Evolutionary conservation across 2,888 invertebrate genomes (phyloP), one percentile per base, ranked within the genome.

Genomic region (Tipula unca): DNA sequence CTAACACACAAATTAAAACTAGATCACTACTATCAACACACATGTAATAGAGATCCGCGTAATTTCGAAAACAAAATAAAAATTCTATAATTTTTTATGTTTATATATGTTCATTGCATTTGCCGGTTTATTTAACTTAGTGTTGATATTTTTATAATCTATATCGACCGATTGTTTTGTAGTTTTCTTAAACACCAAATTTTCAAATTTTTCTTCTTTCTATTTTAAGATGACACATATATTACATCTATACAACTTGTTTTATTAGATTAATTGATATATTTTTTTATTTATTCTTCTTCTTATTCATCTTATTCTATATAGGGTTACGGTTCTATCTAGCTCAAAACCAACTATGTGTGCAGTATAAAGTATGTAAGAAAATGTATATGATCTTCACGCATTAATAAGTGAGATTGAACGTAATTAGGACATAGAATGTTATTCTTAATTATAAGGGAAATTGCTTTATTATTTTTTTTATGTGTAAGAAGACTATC

Each of bases 101-200:
- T 69, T 69, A 69, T 25, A 69, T 10, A 69, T 69, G 8, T 69
- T 25, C 69, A 69, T 8, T 69, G 69, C 69, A 69, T 69, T 69
- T 69, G 69, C 69, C 69, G 69, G 69, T 69, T 69, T 69, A 69
- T 69, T 69, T 25, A 69, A 69, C 25, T 69, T 69, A 17, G 69
- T 69, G 69, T 69, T 69, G 69, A 69, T 69, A 69, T 69, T 69
- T 69, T 69, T 69, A 69, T 69, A 69, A 69, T 69, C 69, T 69
- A n/a, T n/a, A 69, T 69, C 69, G 69, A 69, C 69, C n/a, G n/a
- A 14, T n/a, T 48, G 3, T 48, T 48, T n/a, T 13, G 36, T 36
- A 36, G 36, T 42, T 42, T 42, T 48, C n/a, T n/a, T 17, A 14
- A 48, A 48, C 10, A 39, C n/a, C 25, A 69, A 69, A 69, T 25